Evolutionary conservation across 2,888 invertebrate species (phyloP).

Genomic region (Falcaria lacertinaria): DNA sequence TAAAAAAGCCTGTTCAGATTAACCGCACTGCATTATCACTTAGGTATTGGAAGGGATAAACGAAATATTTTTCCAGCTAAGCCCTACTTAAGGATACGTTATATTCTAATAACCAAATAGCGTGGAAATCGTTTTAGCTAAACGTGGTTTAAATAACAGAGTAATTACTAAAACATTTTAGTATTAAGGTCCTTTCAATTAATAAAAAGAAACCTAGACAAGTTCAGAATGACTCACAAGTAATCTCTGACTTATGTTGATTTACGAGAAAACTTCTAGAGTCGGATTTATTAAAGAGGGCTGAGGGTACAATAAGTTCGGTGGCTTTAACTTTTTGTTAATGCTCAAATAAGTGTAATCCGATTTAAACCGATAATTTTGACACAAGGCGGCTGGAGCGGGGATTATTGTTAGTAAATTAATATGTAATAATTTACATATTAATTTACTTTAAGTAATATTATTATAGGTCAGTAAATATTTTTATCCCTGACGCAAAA

Average conservation of each 20-base stretch:
- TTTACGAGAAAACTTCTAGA: conserved; percentile 31
- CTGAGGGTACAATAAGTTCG: conserved; percentile 3
- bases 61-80: too few species aligned
- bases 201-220: conserved; percentile 15
- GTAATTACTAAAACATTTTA: conserved; percentile 17
- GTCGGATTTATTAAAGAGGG: conserved; percentile 24
- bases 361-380: not conserved
- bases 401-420: not conserved
- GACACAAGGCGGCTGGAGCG: not conserved
- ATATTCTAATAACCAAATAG: too few species aligned
- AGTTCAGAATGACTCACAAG: conserved; percentile 19
- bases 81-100: too few species aligned
- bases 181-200: conserved; percentile 11
- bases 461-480: too few species aligned
- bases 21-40: too few species aligned
- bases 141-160: conserved; percentile 3
- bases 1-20: too few species aligned
- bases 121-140: too few species aligned
- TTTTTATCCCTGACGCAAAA: too few species aligned
- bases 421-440: too few species aligned
- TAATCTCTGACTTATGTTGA: conserved; percentile 28
- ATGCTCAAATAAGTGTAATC: conserved; percentile 5
- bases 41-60: too few species aligned
- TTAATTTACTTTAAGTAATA: too few species aligned
- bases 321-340: conserved; percentile 5